Percentiles rank a stretch among this genome's conserved stretches.
Conservation (phyloP, 2,797 vertebrate genomes). For the Sphenopsis melanotis region DNA sequence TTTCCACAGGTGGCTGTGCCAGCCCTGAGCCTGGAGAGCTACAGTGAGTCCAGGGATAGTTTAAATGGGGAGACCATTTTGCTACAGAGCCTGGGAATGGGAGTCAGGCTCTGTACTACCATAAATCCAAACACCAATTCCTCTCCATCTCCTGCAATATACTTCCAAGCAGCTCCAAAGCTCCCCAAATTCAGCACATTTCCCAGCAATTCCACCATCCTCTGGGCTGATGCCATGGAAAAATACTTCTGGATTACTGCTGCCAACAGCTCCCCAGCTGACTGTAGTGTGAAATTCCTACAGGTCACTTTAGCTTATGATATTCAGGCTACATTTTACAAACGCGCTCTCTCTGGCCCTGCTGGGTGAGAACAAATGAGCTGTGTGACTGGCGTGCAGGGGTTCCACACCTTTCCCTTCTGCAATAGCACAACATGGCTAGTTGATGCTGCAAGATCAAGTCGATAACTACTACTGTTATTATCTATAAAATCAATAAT, state of each 20-base stretch:
- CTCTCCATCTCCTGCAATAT: neutral
- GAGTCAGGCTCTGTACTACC: neutral
- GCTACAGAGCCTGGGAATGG: neutral
- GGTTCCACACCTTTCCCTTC: neutral
- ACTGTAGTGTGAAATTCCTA: neutral
- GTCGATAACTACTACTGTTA: neutral
- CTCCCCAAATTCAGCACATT: neutral
- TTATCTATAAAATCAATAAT: slow-evolving; percentile 32
- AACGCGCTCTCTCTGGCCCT: neutral
- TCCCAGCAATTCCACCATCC: neutral
- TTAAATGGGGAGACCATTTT: neutral
- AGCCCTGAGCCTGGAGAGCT: neutral
- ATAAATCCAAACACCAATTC: neutral
- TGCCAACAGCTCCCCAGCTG: neutral
- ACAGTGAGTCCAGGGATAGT: neutral
- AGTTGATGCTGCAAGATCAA: neutral
- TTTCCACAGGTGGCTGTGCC: neutral
- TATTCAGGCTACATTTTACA: neutral
- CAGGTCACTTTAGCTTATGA: neutral
- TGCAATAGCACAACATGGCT: neutral
- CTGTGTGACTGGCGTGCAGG: neutral
- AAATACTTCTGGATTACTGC: neutral
- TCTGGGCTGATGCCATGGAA: neutral
- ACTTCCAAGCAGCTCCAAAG: neutral
- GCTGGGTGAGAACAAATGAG: fast-evolving